phyloP scores from a whole-genome alignment of 1,140 invertebrate species.

The Drosophila mojavensis region DNA sequence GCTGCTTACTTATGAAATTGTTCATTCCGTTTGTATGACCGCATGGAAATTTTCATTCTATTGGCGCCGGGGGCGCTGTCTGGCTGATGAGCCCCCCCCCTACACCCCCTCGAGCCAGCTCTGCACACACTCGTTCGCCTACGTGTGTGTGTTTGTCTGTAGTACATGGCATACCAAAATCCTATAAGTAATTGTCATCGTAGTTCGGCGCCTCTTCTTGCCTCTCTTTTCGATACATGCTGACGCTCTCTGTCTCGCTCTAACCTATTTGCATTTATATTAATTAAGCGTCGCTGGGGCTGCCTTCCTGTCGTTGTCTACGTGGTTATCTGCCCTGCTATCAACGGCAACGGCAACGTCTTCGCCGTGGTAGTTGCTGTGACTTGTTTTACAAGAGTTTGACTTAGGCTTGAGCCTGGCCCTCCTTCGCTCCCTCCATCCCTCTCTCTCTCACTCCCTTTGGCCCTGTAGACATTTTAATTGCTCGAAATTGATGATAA shows the following conservation, averaged over 20 bases:
- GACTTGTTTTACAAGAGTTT: constrained; percentile 75
- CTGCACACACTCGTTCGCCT: not conserved
- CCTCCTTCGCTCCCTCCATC: constrained; percentile 7
- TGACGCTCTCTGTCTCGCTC: constrained; percentile 7
- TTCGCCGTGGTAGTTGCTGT: constrained; percentile 48
- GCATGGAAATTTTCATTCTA: constrained; percentile 80
- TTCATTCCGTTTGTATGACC: constrained; percentile 62
- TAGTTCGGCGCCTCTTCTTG: constrained; percentile 58
- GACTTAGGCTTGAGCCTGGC: constrained; percentile 48
- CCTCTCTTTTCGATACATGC: not conserved
- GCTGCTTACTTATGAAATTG: constrained; percentile 64
- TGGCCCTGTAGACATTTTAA: constrained; percentile 68
- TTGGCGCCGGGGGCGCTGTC: constrained; percentile 73
- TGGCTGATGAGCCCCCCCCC: constrained; percentile 27
- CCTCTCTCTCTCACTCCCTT: not conserved
- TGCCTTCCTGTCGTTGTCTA: constrained; percentile 75
- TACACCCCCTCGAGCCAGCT: too few relatives aligned
- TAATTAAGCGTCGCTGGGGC: constrained; percentile 78
- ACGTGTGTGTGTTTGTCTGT: constrained; percentile 11
- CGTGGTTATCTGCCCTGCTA: constrained; percentile 76
- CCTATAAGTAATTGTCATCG: constrained; percentile 80
- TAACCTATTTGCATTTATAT: constrained; percentile 74
- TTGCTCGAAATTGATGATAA: constrained; percentile 80
- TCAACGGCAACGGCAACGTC: constrained; percentile 61
- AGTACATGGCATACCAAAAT: constrained; percentile 66